A percentile compares a stretch with the other conserved stretches of the same genome.
Evolutionary conservation across 53 echinoderm and acorn worm species (phyloP).

Genomic region (Luidia sarsii): DNA sequence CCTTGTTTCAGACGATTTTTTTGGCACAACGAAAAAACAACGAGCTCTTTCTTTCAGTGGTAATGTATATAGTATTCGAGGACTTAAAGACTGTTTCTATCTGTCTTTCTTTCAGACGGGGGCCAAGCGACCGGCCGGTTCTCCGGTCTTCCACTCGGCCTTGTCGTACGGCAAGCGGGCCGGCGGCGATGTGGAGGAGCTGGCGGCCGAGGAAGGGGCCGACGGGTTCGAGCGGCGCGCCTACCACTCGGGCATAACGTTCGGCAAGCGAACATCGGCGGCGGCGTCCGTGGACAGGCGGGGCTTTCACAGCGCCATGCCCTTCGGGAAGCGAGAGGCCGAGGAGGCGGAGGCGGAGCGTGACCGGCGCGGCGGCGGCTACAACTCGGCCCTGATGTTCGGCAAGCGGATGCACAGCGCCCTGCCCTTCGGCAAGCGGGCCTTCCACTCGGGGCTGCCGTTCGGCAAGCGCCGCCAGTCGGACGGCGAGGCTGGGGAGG

Average conservation of each 20-base stretch:
- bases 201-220: background rate
- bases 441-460: conserved; percentile 18
- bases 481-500: background rate
- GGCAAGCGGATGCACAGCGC: conserved; percentile 37
- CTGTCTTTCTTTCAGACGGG: conserved; percentile 19
- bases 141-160: conserved; percentile 35
- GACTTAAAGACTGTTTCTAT: background rate
- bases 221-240: background rate
- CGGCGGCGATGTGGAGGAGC: no score
- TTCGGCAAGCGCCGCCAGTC: conserved; percentile 32
- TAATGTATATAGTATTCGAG: no score
- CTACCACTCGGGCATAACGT: conserved; percentile 29
- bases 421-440: conserved; percentile 25
- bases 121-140: conserved; percentile 27
- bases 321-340: conserved; percentile 29
- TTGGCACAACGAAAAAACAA: no score
- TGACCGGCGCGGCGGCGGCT: conserved; percentile 18
- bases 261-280: conserved; percentile 53
- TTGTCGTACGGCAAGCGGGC: conserved; percentile 37
- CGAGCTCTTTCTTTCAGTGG: no score
- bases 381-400: conserved; percentile 55
- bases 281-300: conserved; percentile 13
- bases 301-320: conserved; percentile 15
- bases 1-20: no score
- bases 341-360: conserved; percentile 8